Evolutionary conservation across 2,797 vertebrate genomes (phyloP).

Genomic region (Lacerta viridis): DNA sequence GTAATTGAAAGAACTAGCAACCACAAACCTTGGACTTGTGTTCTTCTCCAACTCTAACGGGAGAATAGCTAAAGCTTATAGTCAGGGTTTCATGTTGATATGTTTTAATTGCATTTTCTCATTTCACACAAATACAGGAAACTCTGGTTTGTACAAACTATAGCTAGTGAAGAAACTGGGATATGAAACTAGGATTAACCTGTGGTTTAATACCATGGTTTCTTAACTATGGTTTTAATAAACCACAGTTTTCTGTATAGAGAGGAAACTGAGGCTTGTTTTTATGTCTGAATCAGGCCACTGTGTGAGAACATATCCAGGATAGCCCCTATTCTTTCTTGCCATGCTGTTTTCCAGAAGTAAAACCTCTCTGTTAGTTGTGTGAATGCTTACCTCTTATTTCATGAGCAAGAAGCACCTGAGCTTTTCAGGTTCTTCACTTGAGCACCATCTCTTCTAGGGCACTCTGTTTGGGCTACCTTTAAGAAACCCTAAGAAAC

Average conservation of each 20-base stretch:
- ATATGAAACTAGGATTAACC: not conserved
- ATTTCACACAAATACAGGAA: not conserved
- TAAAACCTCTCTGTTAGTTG: not conserved
- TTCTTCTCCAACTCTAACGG: not conserved
- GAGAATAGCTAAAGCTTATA: not conserved
- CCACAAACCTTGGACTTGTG: not conserved
- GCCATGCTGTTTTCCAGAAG: not conserved
- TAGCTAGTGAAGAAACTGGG: not conserved
- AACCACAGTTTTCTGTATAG: not conserved
- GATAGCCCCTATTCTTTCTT: constrained; percentile 5
- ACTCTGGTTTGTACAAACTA: not conserved
- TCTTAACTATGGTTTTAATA: not conserved
- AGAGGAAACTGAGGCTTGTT: not conserved
- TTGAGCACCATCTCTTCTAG: not conserved
- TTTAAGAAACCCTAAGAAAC: not conserved
- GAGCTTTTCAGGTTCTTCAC: not conserved
- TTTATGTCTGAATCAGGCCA: not conserved
- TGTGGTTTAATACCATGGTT: not conserved
- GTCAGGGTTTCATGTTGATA: not conserved
- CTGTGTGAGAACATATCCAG: not conserved
- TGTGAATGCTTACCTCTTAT: not conserved
- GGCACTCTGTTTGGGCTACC: not conserved
- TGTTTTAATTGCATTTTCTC: constrained; percentile 5
- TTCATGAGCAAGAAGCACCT: not conserved
- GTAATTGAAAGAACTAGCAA: not conserved